A percentile compares a stretch with the other conserved stretches of the same genome.
phyloP scores from a whole-genome alignment of 2,113 vertebrate species.

The Heloderma charlesbogerti region DNA sequence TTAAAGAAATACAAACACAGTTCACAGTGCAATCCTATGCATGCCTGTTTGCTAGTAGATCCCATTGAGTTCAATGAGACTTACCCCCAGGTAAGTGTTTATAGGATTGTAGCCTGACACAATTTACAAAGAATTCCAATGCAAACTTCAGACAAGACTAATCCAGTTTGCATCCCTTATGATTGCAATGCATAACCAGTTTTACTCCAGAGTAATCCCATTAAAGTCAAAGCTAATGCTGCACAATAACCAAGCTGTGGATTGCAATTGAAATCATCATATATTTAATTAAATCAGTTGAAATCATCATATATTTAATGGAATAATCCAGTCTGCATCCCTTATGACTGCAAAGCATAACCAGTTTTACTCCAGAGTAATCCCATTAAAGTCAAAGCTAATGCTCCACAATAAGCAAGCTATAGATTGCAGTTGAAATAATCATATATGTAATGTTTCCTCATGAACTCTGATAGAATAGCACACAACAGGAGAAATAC shows the following conservation, averaged over 20 bases:
- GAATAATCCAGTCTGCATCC: slow-evolving; percentile 60
- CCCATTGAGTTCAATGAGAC: not conserved
- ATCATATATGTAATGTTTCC: slow-evolving; percentile 3
- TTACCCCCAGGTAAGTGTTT: not conserved
- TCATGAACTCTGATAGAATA: not conserved
- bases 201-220: slow-evolving; percentile 10
- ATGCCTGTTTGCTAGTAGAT: not conserved
- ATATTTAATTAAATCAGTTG: no score
- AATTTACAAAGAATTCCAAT: slow-evolving; percentile 58
- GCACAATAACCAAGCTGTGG: not conserved
- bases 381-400: not conserved
- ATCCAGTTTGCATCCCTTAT: slow-evolving; percentile 50
- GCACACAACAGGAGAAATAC: not conserved
- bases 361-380: slow-evolving; percentile 9
- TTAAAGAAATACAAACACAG: slow-evolving; percentile 39
- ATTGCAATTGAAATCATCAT: not conserved
- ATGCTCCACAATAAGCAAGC: not conserved
- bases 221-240: not conserved
- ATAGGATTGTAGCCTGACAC: slow-evolving; percentile 29
- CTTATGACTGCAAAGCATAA: not conserved
- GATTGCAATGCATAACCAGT: not conserved
- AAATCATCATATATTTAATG: no score
- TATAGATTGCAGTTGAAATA: not conserved
- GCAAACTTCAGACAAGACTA: slow-evolving; percentile 56
- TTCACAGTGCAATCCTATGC: not conserved